Conservation (phyloP, 2,797 vertebrate genomes). For the Sylvilagus floridanus region DNA sequence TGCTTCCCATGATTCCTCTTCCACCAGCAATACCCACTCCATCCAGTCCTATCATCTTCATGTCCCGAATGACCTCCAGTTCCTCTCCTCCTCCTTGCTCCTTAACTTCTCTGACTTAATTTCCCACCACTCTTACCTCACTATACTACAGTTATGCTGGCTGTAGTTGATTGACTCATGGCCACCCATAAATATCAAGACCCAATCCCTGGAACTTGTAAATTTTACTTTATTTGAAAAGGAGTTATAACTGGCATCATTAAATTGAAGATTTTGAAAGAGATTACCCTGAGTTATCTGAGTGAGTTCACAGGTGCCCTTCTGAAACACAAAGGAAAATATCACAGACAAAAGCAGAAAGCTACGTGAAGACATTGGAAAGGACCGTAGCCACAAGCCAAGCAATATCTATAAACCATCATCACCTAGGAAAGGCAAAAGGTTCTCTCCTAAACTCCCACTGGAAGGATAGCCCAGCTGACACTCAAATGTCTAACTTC, state of each 20-base stretch:
- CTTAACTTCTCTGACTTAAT: background rate
- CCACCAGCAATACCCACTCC: background rate
- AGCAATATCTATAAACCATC: background rate
- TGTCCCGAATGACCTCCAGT: background rate
- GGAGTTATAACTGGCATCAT: background rate
- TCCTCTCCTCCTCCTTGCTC: background rate
- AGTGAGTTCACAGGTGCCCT: background rate
- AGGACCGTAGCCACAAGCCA: background rate
- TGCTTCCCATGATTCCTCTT: background rate
- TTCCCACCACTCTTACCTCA: background rate
- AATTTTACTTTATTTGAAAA: conserved; percentile 18
- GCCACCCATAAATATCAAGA: background rate
- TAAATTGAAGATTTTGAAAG: background rate
- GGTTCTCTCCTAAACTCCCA: background rate
- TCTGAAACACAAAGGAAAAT: background rate
- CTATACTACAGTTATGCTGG: background rate
- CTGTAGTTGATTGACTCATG: background rate
- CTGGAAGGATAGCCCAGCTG: background rate
- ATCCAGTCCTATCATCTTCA: background rate
- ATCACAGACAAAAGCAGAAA: background rate
- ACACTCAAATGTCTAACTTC: background rate
- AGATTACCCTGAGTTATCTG: background rate
- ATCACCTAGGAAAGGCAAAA: background rate
- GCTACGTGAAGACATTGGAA: background rate
- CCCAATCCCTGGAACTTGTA: background rate